Percentiles rank a stretch among this genome's conserved stretches.
These are phyloP conservation scores for Chymomyza fuscimana DNA, from an alignment of 2,888 invertebrate genomes.

Conservation along the genomic window DNA sequence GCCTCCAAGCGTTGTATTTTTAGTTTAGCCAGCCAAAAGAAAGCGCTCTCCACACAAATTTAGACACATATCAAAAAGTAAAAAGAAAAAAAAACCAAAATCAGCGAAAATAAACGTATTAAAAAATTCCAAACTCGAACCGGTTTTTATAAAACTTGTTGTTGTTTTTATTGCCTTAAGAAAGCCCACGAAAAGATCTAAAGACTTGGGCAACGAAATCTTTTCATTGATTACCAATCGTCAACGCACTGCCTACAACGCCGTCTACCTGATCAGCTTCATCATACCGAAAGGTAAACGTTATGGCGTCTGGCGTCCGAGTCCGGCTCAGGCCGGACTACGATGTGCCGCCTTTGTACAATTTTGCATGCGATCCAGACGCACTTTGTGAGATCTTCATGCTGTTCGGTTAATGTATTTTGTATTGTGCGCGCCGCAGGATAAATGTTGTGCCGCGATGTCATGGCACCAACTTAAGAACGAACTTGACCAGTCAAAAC, in stretches of 20 bases:
- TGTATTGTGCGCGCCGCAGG: slow-evolving; percentile 17
- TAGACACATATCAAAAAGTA: slow-evolving; percentile 21
- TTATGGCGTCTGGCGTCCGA: neutral
- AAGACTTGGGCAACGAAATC: slow-evolving; percentile 31
- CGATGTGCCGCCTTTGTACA: slow-evolving; percentile 37
- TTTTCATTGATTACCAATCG: slow-evolving; percentile 67
- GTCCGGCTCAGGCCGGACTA: neutral
- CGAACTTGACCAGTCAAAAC: slow-evolving; percentile 51
- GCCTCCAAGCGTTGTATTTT: neutral
- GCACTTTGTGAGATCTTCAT: slow-evolving; percentile 14
- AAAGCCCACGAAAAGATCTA: slow-evolving; percentile 9
- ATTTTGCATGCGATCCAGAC: slow-evolving; percentile 35
- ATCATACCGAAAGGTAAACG: slow-evolving; percentile 43
- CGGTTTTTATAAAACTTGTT: slow-evolving; percentile 25
- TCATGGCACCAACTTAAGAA: slow-evolving; percentile 34
- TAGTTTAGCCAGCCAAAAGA: slow-evolving; percentile 30
- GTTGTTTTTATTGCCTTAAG: neutral
- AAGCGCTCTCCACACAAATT: slow-evolving; percentile 31
- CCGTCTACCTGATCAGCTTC: slow-evolving; percentile 52
- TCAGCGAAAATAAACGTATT: slow-evolving; percentile 7
- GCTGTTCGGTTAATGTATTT: neutral
- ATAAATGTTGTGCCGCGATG: slow-evolving; percentile 27
- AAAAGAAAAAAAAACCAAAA: slow-evolving; percentile 11
- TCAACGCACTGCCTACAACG: slow-evolving; percentile 22
- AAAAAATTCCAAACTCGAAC: slow-evolving; percentile 35